Base-by-base conservation (phyloP, 2,113 vertebrate species). In the Periophthalmus modestus region DNA sequence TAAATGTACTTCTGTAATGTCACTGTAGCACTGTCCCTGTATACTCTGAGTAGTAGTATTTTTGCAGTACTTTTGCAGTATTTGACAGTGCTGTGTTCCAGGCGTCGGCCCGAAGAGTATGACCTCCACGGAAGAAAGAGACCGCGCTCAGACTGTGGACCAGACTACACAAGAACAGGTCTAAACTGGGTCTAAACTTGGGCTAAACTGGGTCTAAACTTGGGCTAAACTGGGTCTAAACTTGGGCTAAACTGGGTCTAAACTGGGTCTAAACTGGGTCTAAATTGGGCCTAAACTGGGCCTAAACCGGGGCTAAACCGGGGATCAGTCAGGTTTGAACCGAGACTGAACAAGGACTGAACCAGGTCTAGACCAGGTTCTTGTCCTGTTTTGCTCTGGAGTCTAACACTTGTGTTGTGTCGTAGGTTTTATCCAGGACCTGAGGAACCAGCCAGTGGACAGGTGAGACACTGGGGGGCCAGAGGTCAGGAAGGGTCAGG, bases 91-190 rank as follows among this genome's bases (percentile, higher is more conserved):
- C 89, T 96, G 95, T 98, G 95, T 98, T 95, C 93, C 98, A 99
- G 98, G 97, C 96, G 96, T 97, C 97, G 97, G 87, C 96, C 96
- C 86, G 97, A 98, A 93, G 98, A 98, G 91, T 98, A 95, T 94
- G 98, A 98, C 95, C 95, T 98, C 91, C 96, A 98, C 91, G 96
- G 95, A 96, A 96, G 98, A 95, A 99, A 99, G 95, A 95, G 97
- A 89, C 96, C 95, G 87, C 95, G 97, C 92, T 94, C 96, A 91
- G 98, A 99, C 87, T 97, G 97, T 93, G 93, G 95, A 65, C 94
- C 95, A 72, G 98, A 99, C 92, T 98, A 94, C 88, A 96, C 98
- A 92, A 95, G 97, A 96, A 94, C 96, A 98, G 97, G 97, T 97
- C 52, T 36, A 7, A 69, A 36, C 7, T 24, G 0, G 14, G 13